phyloP scores from a whole-genome alignment of 1,140 invertebrate species.

The Cylas formicarius region DNA sequence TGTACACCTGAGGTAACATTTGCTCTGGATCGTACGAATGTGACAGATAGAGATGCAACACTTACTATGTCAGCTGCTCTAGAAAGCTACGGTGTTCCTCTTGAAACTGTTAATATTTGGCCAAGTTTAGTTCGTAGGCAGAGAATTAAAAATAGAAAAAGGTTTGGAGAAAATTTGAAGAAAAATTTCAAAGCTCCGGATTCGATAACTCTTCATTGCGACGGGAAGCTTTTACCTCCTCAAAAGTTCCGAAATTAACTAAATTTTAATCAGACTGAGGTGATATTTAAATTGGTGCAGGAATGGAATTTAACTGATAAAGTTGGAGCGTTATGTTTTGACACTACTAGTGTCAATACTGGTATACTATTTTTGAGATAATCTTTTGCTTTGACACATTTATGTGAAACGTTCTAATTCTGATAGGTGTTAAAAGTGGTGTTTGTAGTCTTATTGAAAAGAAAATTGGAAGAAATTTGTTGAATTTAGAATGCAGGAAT shows the following conservation, averaged over 20 bases:
- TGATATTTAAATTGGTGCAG: slow-evolving; percentile 4
- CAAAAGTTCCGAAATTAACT: neutral
- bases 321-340: neutral
- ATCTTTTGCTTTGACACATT: neutral
- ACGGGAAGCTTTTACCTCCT: neutral
- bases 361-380: slow-evolving; percentile 1
- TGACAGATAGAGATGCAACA: too few species aligned
- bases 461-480: slow-evolving; percentile 5
- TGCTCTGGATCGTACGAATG: too few species aligned
- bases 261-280: neutral
- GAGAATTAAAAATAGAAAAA: too few species aligned
- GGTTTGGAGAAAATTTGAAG: too few species aligned
- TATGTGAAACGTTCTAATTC: neutral
- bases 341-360: neutral
- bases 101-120: too few species aligned
- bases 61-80: too few species aligned
- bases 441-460: neutral
- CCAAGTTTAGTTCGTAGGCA: too few species aligned
- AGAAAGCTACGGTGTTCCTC: too few species aligned
- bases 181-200: neutral
- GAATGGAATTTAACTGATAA: neutral
- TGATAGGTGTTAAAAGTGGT: neutral
- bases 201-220: neutral
- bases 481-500: neutral
- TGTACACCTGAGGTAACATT: too few species aligned